Evolutionary conservation across 2,797 vertebrate genomes (phyloP).

Genomic region (Miichthys miiuy): DNA sequence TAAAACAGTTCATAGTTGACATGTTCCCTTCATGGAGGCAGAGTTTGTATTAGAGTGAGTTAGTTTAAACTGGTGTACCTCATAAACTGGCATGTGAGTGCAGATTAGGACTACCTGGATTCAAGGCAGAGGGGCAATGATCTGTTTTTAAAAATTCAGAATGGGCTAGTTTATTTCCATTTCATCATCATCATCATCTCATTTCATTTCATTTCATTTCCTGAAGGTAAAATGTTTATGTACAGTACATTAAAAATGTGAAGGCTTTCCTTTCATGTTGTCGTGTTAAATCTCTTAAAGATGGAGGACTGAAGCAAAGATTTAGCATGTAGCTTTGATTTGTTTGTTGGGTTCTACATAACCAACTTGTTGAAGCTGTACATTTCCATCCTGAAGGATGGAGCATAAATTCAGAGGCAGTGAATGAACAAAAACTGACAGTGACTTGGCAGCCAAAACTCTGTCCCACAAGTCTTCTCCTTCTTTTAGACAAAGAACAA

Average conservation of each 20-base stretch:
- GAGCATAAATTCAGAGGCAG: slow-evolving; percentile 60
- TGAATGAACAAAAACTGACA: slow-evolving; percentile 39
- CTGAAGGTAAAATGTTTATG: slow-evolving; percentile 69
- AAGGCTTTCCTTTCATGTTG: slow-evolving; percentile 3
- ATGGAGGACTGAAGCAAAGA: slow-evolving; percentile 43
- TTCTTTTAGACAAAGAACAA: slow-evolving; percentile 1
- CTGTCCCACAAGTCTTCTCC: slow-evolving; percentile 29
- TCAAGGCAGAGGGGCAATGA: not conserved
- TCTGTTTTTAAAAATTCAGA: slow-evolving; percentile 11
- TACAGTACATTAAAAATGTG: slow-evolving; percentile 62
- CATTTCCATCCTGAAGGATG: slow-evolving; percentile 35
- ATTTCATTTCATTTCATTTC: slow-evolving; percentile 39
- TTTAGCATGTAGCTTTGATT: slow-evolving; percentile 50
- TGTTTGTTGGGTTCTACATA: slow-evolving; percentile 34
- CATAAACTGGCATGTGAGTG: not conserved
- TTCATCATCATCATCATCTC: slow-evolving; percentile 2
- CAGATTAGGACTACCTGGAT: not conserved
- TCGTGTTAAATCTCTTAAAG: slow-evolving; percentile 32
- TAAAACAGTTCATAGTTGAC: not conserved
- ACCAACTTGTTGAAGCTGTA: slow-evolving; percentile 38
- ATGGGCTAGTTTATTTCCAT: slow-evolving; percentile 8
- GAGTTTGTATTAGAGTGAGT: not conserved
- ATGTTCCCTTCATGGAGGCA: not conserved
- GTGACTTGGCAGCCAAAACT: slow-evolving; percentile 20
- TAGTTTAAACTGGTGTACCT: not conserved